phyloP scores from a whole-genome alignment of 2,113 vertebrate species.

The Sinocyclocheilus maitianheensis region DNA sequence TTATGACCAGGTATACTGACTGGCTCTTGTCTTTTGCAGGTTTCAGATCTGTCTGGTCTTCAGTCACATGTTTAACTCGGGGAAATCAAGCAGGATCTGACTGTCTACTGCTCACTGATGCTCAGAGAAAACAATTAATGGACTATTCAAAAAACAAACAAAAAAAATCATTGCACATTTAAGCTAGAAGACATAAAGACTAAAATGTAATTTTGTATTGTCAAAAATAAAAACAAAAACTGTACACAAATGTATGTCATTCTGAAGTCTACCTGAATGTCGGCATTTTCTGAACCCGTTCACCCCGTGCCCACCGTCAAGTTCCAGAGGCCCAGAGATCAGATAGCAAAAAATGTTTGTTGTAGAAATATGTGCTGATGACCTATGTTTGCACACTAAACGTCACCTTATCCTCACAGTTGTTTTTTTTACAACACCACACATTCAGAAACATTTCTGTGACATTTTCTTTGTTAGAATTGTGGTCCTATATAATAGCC shows the following conservation, averaged over 20 bases:
- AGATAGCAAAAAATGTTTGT: background rate
- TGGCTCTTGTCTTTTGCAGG: slow-evolving; percentile 15
- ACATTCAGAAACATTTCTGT: slow-evolving; percentile 11
- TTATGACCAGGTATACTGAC: slow-evolving; percentile 16
- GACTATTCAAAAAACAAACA: background rate
- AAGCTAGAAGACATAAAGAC: background rate
- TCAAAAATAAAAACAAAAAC: background rate
- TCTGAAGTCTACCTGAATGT: background rate
- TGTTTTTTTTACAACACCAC: slow-evolving; percentile 6
- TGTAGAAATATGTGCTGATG: slow-evolving; percentile 55
- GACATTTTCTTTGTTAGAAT: background rate
- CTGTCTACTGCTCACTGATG: background rate
- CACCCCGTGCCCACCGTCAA: background rate
- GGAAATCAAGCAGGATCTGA: slow-evolving; percentile 7
- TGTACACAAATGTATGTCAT: background rate
- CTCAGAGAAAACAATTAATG: background rate
- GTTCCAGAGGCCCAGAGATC: background rate
- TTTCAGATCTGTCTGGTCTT: background rate
- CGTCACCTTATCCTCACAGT: slow-evolving; percentile 47
- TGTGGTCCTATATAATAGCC: background rate
- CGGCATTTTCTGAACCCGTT: background rate
- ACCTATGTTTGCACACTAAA: slow-evolving; percentile 58
- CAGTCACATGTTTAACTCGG: slow-evolving; percentile 5
- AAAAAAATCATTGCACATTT: background rate
- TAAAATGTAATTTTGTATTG: background rate